phyloP scores from a whole-genome alignment of 2,113 vertebrate species.

The Pygathrix nemaeus region DNA sequence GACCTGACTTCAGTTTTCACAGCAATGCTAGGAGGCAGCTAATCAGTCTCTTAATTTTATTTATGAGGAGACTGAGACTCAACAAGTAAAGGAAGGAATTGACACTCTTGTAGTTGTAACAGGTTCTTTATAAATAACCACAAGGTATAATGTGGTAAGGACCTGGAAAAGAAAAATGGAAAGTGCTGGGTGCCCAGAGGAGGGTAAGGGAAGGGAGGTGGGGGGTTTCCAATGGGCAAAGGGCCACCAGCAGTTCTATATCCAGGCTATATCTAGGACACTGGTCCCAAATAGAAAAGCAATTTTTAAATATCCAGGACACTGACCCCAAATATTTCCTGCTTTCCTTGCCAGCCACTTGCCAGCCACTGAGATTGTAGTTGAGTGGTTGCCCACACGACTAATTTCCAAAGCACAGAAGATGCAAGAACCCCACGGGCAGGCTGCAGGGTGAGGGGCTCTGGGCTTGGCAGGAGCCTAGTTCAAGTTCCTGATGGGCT shows the following conservation, averaged over 20 bases:
- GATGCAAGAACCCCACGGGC: neutral
- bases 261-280: neutral
- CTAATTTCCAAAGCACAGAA: neutral
- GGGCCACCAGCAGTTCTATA: neutral
- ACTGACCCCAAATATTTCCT: neutral
- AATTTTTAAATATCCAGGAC: neutral
- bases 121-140: neutral
- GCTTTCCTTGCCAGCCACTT: neutral
- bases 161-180: neutral
- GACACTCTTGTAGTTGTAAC: neutral
- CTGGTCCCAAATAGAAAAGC: neutral
- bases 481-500: neutral
- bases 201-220: neutral
- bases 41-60: neutral
- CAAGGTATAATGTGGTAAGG: neutral
- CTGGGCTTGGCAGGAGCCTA: neutral
- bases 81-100: neutral
- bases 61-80: neutral
- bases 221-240: rapidly evolving
- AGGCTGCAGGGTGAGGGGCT: neutral
- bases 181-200: neutral
- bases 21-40: neutral
- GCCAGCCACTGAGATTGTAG: neutral
- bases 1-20: neutral
- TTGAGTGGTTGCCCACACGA: neutral